Percentiles rank a stretch among this genome's conserved stretches.
Evolutionary conservation across 2,888 invertebrate species (phyloP).

Genomic region (Colletes collaris): DNA sequence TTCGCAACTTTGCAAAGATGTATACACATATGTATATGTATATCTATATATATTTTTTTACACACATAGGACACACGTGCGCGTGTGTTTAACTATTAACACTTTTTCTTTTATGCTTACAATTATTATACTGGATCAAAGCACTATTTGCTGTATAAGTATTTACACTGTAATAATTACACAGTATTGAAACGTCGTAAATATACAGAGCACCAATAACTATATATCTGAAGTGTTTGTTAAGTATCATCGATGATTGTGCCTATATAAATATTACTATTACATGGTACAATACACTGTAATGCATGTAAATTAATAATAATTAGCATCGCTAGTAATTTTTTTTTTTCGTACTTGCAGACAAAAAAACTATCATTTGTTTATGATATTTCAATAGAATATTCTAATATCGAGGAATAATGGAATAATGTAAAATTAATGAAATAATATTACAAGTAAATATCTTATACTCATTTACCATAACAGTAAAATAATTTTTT

Average conservation of each 20-base stretch:
- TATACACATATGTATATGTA: not conserved
- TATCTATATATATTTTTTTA: not conserved
- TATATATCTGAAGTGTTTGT: conserved; percentile 23
- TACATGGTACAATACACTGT: conserved; percentile 13
- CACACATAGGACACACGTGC: too few relatives aligned
- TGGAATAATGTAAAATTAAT: not conserved
- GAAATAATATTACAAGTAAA: not conserved
- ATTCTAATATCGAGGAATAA: not conserved
- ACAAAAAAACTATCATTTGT: conserved; percentile 2
- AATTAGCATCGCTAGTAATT: not conserved
- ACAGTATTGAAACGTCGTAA: conserved; percentile 28
- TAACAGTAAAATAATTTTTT: not conserved
- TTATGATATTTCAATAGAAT: conserved; percentile 20
- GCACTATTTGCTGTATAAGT: conserved; percentile 23
- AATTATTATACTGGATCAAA: conserved; percentile 19
- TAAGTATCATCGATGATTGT: conserved; percentile 25
- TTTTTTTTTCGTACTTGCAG: not conserved
- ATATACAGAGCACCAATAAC: conserved; percentile 30
- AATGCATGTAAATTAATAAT: conserved; percentile 1
- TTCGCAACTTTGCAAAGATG: conserved; percentile 19
- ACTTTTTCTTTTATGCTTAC: not conserved
- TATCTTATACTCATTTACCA: not conserved
- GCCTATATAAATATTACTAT: conserved; percentile 18
- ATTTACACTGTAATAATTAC: conserved; percentile 51
- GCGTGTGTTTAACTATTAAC: conserved; percentile 7